A percentile compares a stretch with the other conserved stretches of the same genome.
Conservation (phyloP, 1,140 invertebrate genomes). For the Drosophila orosa region DNA sequence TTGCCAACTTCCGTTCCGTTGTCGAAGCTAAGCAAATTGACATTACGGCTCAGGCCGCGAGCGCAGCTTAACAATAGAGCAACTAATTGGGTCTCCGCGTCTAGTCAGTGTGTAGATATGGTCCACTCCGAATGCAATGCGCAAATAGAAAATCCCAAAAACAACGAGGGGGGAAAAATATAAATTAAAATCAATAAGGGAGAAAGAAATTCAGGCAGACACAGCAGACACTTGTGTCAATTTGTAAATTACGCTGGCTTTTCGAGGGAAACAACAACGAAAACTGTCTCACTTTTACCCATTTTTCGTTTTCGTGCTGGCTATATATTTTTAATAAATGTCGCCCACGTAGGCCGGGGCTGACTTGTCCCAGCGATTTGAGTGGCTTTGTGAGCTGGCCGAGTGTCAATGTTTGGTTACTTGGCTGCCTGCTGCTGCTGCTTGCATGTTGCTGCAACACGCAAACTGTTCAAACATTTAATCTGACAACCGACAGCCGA, state of each 20-base stretch:
- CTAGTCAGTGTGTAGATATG: slow-evolving; percentile 52
- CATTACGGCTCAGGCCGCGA: slow-evolving; percentile 64
- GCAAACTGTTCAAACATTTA: slow-evolving; percentile 81
- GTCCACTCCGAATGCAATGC: slow-evolving; percentile 66
- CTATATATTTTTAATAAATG: slow-evolving; percentile 59
- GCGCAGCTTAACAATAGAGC: slow-evolving; percentile 62
- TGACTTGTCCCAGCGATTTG: slow-evolving; percentile 47
- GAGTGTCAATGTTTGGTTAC: slow-evolving; percentile 69
- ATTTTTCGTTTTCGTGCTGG: slow-evolving; percentile 13
- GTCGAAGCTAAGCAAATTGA: slow-evolving; percentile 72
- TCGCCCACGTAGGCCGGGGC: slow-evolving; percentile 59
- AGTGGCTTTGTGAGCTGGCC: slow-evolving; percentile 35
- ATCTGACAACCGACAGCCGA: slow-evolving; percentile 64
- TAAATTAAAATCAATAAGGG: slow-evolving; percentile 42
- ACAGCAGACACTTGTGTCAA: slow-evolving; percentile 72
- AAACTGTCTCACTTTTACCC: slow-evolving; percentile 47
- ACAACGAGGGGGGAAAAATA: slow-evolving; percentile 21
- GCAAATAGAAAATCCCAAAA: slow-evolving; percentile 80
- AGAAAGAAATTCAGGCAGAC: slow-evolving; percentile 51
- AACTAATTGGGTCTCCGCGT: slow-evolving; percentile 71
- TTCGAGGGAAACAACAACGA: slow-evolving; percentile 61
- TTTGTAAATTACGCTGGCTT: slow-evolving; percentile 69
- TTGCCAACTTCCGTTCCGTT: slow-evolving; percentile 75
- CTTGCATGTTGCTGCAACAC: slow-evolving; percentile 65
- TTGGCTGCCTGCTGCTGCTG: slow-evolving; percentile 18